phyloP scores from a whole-genome alignment of 2,113 vertebrate species.

The Nematolebias whitei region DNA sequence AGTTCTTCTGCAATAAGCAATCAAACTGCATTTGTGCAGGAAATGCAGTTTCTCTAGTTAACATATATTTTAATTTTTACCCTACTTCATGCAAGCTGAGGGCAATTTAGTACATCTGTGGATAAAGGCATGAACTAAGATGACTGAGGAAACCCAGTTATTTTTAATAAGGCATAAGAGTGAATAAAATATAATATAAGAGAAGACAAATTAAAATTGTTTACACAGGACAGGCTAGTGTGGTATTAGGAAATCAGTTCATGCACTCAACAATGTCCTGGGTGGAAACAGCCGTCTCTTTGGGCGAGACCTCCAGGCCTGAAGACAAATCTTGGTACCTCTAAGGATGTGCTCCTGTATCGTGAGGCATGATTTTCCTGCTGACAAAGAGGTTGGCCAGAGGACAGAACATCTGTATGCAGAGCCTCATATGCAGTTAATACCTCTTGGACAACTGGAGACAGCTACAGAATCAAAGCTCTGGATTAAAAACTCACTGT shows the following conservation, averaged over 20 bases:
- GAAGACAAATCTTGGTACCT: conserved; percentile 34
- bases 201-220: neutral
- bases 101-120: too few species aligned
- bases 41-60: too few species aligned
- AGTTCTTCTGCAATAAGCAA: too few species aligned
- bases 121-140: neutral
- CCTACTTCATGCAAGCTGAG: too few species aligned
- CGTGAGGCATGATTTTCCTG: conserved; percentile 42
- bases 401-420: conserved; percentile 52
- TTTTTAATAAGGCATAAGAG: conserved; percentile 3
- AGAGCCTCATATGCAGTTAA: conserved; percentile 22
- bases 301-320: conserved; percentile 42
- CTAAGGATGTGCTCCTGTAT: conserved; percentile 47
- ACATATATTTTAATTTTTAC: too few species aligned
- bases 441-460: conserved; percentile 22
- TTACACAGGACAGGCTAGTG: conserved; percentile 5
- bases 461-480: conserved; percentile 3
- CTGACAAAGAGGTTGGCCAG: conserved; percentile 31
- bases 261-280: conserved; percentile 33
- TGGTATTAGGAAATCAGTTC: conserved; percentile 36
- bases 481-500: conserved; percentile 26
- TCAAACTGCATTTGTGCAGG: too few species aligned
- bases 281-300: conserved; percentile 58
- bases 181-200: neutral
- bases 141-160: neutral